Conservation (phyloP, 2,888 invertebrate genomes). For the Cylindroiulus punctatus region DNA sequence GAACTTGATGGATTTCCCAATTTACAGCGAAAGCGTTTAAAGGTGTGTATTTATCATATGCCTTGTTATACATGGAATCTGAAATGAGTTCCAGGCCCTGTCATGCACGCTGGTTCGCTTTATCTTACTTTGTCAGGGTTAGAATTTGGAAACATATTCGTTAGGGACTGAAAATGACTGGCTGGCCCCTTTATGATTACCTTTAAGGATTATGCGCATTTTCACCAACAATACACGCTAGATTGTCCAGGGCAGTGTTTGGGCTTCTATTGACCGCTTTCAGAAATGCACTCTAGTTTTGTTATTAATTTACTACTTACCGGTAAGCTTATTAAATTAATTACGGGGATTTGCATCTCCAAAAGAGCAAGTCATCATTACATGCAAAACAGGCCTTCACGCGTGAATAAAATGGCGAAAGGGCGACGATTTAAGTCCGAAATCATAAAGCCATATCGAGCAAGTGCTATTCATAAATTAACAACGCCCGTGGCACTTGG, state of each 20-base stretch:
- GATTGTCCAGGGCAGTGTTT: not conserved
- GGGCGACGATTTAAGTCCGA: slow-evolving; percentile 20
- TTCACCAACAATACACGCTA: not conserved
- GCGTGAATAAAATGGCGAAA: slow-evolving; percentile 22
- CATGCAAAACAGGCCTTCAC: slow-evolving; percentile 37
- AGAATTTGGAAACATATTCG: slow-evolving; percentile 7
- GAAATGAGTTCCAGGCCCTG: slow-evolving; percentile 13
- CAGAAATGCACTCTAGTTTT: slow-evolving; percentile 35
- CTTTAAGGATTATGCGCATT: not conserved
- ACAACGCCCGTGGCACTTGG: not conserved
- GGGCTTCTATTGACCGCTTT: slow-evolving; percentile 27
- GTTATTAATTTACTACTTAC: slow-evolving; percentile 40
- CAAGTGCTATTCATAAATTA: slow-evolving; percentile 36
- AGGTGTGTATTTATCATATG: slow-evolving; percentile 17
- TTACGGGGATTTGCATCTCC: slow-evolving; percentile 20
- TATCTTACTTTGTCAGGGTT: slow-evolving; percentile 39
- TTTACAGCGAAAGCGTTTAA: not conserved
- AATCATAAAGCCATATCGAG: slow-evolving; percentile 24
- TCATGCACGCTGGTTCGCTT: not conserved
- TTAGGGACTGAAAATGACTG: slow-evolving; percentile 3
- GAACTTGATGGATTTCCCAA: slow-evolving; percentile 12
- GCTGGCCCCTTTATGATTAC: slow-evolving; percentile 21
- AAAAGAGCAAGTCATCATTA: slow-evolving; percentile 35
- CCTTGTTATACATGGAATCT: slow-evolving; percentile 31
- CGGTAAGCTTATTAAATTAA: slow-evolving; percentile 39